Evolutionary conservation across 1,140 invertebrate species (phyloP), one percentile per base, ranked within the genome.

Genomic region (Drosophila arizonae): DNA sequence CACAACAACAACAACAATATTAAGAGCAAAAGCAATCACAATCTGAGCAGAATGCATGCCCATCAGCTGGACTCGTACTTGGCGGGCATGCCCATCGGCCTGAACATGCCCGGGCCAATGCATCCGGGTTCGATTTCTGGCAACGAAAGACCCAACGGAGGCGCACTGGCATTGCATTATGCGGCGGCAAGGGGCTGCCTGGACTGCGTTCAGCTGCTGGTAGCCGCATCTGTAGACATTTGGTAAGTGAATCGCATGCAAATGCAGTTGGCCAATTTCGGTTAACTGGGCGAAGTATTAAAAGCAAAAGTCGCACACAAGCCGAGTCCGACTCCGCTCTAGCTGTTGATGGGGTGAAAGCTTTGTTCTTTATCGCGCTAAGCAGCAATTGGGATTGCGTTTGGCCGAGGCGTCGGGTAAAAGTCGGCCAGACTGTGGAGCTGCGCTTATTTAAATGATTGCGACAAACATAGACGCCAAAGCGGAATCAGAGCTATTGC

Each of bases 161-260:
- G 91, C 28, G 91, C 96, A 43, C 92, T 97, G 64, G 96, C 96
- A 63, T 93, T 97, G 52, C 96, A 97, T 91, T 97, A 97, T 92
- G 96, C 96, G 1, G 96, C 96, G 21, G 96, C 96, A 52, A 93
- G 96, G 67, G 96, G 96, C 46, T 97, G 96, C 88, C 93, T 97
- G 51, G 96, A 97, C 89, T 96, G 96, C 90, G 96, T 97, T 63
- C 94, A 96, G 79, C 93, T 97, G 11, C 93, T 97, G 11, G 94
- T 96, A 11, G 95, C 96, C 91, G 95, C 95, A 41, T 94, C 95
- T 54, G 93, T 94, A 51, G 95, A 96, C 82, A 94, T 96, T 81
- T 96, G 95, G 96, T 96, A 91, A 94, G 94, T 93, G 8, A 30
- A 24, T 24, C 21, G 5, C 6, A 17, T 10, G 13, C 3, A 43